A percentile compares a stretch with the other conserved stretches of the same genome.
Evolutionary conservation across 1,140 invertebrate genomes (phyloP).

Genomic region (Linepithema humile): DNA sequence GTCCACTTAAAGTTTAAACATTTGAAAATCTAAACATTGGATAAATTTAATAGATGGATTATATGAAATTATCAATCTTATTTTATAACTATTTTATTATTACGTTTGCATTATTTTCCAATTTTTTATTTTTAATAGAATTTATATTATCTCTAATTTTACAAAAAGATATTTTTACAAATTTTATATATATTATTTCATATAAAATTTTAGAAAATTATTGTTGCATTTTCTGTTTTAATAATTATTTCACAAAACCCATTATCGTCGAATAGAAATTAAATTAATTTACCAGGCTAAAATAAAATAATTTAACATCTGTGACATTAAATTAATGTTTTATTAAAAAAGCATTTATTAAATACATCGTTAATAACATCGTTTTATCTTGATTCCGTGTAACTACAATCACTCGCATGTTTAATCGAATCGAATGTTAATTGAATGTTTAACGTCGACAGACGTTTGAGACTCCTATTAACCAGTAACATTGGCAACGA

Average conservation of each 20-base stretch:
- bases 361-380: constrained; percentile 28
- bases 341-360: constrained; percentile 35
- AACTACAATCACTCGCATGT: constrained; percentile 8
- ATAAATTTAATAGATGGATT: background rate
- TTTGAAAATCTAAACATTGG: background rate
- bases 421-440: constrained; percentile 35
- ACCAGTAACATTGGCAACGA: background rate
- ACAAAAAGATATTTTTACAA: background rate
- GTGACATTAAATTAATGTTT: constrained; percentile 43
- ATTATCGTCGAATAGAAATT: constrained; percentile 17
- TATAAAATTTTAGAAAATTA: background rate
- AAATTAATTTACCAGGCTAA: constrained; percentile 7
- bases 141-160: background rate
- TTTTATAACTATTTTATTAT: background rate
- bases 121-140: background rate
- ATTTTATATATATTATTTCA: background rate
- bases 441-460: constrained; percentile 18
- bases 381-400: background rate
- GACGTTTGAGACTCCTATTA: constrained; percentile 8
- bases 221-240: constrained; percentile 19
- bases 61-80: background rate
- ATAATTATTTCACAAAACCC: constrained; percentile 24
- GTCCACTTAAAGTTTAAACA: background rate
- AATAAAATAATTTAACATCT: constrained; percentile 37
- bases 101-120: no score